A percentile compares a stretch with the other conserved stretches of the same genome.
Evolutionary conservation across 2,888 invertebrate species (phyloP).

Genomic region (Agriotes lineatus): DNA sequence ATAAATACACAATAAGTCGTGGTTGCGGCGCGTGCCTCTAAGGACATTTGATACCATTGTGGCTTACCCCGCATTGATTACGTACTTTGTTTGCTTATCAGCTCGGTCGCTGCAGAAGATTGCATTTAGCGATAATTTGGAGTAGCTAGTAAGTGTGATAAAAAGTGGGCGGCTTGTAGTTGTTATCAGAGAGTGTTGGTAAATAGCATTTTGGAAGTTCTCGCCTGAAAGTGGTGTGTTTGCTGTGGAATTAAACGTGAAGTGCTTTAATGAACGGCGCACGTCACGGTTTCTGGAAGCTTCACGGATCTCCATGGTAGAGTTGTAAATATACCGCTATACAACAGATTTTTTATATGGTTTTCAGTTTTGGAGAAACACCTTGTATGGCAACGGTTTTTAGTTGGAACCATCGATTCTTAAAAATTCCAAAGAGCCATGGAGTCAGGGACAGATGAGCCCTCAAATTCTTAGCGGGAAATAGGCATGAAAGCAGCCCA

Average conservation of each 20-base stretch:
- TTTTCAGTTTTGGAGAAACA: no score
- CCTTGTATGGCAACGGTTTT: no score
- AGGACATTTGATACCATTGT: conserved; percentile 45
- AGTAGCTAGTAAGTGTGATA: neutral
- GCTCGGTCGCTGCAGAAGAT: conserved; percentile 20
- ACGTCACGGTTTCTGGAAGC: no score
- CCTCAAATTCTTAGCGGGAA: no score
- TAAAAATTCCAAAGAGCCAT: no score
- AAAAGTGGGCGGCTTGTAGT: neutral
- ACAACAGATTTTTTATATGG: no score
- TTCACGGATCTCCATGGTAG: no score
- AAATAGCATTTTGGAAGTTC: neutral
- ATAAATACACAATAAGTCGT: conserved; percentile 60
- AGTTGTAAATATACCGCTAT: no score
- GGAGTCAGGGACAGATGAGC: no score
- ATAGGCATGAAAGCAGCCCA: no score
- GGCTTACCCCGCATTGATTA: conserved; percentile 42
- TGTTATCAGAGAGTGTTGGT: neutral
- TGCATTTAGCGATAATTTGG: conserved; percentile 21
- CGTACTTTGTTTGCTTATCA: conserved; percentile 43
- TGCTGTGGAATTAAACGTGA: neutral
- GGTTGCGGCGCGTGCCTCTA: conserved; percentile 52
- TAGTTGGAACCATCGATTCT: no score
- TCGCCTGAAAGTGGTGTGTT: neutral
- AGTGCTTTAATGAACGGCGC: no score